phyloP scores from a whole-genome alignment of 2,797 vertebrate species.

The Euphonia xanthogaster region DNA sequence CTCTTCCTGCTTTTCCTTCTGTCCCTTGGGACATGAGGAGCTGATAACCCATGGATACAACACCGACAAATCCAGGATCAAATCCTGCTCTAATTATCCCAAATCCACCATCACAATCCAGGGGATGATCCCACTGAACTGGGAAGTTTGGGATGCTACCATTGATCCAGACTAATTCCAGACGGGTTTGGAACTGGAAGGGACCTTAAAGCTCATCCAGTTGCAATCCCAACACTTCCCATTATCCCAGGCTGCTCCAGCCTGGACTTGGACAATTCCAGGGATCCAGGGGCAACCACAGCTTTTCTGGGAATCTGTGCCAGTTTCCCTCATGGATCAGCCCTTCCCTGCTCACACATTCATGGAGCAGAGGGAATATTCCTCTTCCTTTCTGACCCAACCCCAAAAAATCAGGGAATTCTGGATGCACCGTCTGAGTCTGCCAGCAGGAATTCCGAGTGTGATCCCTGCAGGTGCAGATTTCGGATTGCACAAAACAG shows the following conservation, averaged over 20 bases:
- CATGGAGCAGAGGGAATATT: background rate
- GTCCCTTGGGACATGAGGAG: background rate
- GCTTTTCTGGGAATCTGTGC: background rate
- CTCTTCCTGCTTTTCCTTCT: background rate
- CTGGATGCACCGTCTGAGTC: background rate
- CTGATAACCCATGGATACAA: background rate
- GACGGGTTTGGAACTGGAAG: background rate
- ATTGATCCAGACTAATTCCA: background rate
- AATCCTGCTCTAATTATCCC: background rate
- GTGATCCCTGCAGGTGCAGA: background rate
- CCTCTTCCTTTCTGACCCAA: background rate
- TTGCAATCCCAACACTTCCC: background rate
- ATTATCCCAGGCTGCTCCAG: background rate
- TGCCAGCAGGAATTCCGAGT: background rate
- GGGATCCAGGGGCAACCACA: background rate
- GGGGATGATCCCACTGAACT: background rate
- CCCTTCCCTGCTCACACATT: background rate
- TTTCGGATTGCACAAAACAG: background rate
- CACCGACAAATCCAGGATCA: rapidly evolving
- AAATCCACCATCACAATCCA: background rate
- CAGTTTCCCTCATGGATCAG: background rate
- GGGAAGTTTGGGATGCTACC: background rate
- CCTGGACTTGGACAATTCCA: background rate
- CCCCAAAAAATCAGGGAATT: background rate
- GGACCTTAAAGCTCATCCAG: background rate